These are phyloP conservation scores for Arizona elegans DNA, from an alignment of 2,113 vertebrate species.

Conservation along the genomic window DNA sequence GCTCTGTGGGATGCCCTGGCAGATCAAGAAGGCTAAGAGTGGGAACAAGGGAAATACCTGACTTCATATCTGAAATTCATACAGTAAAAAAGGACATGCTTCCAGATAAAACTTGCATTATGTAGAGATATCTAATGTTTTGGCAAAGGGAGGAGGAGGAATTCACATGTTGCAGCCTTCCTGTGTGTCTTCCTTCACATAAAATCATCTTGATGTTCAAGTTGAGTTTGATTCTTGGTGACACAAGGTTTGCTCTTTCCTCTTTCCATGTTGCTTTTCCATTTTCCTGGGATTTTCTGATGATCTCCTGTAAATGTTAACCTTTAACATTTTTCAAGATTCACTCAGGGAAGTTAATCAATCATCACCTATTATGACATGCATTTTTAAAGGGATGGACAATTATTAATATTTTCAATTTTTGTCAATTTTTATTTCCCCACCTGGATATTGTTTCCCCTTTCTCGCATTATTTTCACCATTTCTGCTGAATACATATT, in stretches of 20 bases:
- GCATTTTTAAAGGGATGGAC: not conserved
- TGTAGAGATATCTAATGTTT: not conserved
- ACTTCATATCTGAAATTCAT: not conserved
- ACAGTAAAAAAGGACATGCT: not conserved
- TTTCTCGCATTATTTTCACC: not conserved
- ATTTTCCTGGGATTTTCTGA: not conserved
- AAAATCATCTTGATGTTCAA: not conserved
- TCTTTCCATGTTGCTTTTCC: not conserved
- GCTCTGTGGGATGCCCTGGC: not conserved
- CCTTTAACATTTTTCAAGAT: not conserved
- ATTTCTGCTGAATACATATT: not conserved
- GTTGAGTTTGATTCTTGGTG: not conserved
- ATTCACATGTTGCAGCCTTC: not conserved
- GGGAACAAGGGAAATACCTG: not conserved
- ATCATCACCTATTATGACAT: not conserved
- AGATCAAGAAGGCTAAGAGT: not conserved
- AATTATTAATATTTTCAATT: not conserved
- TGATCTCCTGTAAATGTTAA: not conserved
- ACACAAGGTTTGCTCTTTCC: not conserved
- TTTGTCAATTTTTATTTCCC: not conserved
- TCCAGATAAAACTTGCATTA: not conserved
- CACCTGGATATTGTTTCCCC: not conserved
- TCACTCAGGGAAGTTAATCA: not conserved
- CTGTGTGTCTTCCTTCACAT: not conserved
- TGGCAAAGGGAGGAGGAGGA: not conserved